phyloP scores from a whole-genome alignment of 2,888 invertebrate genomes.

The Dioctria linearis region DNA sequence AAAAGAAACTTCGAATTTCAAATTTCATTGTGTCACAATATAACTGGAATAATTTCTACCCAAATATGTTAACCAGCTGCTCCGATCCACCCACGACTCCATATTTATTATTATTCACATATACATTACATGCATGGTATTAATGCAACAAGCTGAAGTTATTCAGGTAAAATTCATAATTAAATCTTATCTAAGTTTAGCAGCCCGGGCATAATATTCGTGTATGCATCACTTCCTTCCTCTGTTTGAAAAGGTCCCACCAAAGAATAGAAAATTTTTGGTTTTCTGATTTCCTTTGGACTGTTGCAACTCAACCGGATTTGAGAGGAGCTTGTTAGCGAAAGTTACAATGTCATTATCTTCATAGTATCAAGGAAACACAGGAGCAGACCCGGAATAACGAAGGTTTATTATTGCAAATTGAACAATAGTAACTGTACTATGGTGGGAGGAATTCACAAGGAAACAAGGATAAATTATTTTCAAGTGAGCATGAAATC shows the following conservation, averaged over 20 bases:
- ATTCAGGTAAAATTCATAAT: background rate
- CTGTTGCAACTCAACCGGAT: slow-evolving; percentile 15
- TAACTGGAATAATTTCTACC: too few relatives aligned
- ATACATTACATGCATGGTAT: too few relatives aligned
- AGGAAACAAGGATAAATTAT: slow-evolving; percentile 22
- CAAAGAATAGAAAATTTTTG: background rate
- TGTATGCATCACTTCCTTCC: background rate
- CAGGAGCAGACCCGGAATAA: slow-evolving; percentile 6
- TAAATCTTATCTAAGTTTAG: background rate
- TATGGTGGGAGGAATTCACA: background rate
- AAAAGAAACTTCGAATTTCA: too few relatives aligned
- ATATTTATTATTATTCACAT: too few relatives aligned
- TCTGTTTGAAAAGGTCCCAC: background rate
- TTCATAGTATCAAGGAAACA: slow-evolving; percentile 23
- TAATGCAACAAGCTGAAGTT: too few relatives aligned
- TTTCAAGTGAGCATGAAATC: slow-evolving; percentile 31
- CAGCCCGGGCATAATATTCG: background rate
- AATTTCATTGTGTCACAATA: too few relatives aligned
- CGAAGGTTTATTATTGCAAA: slow-evolving; percentile 23
- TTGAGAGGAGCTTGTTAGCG: slow-evolving; percentile 16
- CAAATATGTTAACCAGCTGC: too few relatives aligned
- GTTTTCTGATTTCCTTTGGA: background rate
- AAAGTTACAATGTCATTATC: slow-evolving; percentile 29
- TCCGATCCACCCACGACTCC: too few relatives aligned
- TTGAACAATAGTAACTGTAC: background rate